Percentiles rank a stretch among this genome's conserved stretches.
Evolutionary conservation across 2,888 invertebrate genomes (phyloP).

Genomic region (Caradrina clavipalpis): DNA sequence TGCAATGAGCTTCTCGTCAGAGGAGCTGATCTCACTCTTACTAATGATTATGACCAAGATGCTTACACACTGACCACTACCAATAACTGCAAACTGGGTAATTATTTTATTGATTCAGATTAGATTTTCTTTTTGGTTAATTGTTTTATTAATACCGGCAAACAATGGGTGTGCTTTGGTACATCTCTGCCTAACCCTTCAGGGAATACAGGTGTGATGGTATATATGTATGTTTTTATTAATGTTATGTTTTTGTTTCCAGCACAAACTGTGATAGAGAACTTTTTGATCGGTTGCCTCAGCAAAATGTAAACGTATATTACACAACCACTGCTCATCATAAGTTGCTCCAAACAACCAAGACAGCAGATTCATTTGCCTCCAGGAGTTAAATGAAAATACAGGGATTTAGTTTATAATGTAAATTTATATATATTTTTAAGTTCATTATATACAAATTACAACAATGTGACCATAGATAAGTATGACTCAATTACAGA

Average conservation of each 20-base stretch:
- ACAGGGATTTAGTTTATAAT: slow-evolving; percentile 91
- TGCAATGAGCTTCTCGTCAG: slow-evolving; percentile 95
- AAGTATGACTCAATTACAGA: slow-evolving; percentile 85
- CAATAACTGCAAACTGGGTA: slow-evolving; percentile 90
- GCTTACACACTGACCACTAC: slow-evolving; percentile 95
- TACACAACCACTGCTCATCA: slow-evolving; percentile 72
- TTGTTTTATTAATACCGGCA: background rate
- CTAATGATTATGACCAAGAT: slow-evolving; percentile 95
- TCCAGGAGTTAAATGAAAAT: slow-evolving; percentile 87
- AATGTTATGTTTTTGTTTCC: slow-evolving; percentile 78
- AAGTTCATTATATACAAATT: slow-evolving; percentile 86
- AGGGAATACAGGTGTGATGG: too few species aligned
- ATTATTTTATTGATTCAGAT: slow-evolving; percentile 38
- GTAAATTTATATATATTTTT: slow-evolving; percentile 88
- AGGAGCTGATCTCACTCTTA: slow-evolving; percentile 95
- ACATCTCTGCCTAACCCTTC: too few species aligned
- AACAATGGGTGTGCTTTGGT: too few species aligned
- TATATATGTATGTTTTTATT: too few species aligned
- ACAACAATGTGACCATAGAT: slow-evolving; percentile 81
- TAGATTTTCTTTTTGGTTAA: background rate
- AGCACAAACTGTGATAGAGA: slow-evolving; percentile 95
- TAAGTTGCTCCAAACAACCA: slow-evolving; percentile 84
- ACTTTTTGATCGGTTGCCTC: slow-evolving; percentile 92
- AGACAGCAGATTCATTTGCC: slow-evolving; percentile 86
- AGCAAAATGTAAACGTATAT: slow-evolving; percentile 84